A percentile compares a stretch with the other conserved stretches of the same genome.
These are phyloP conservation scores for Pinna nobilis DNA, from an alignment of 1,140 invertebrate species.

Conservation along the genomic window DNA sequence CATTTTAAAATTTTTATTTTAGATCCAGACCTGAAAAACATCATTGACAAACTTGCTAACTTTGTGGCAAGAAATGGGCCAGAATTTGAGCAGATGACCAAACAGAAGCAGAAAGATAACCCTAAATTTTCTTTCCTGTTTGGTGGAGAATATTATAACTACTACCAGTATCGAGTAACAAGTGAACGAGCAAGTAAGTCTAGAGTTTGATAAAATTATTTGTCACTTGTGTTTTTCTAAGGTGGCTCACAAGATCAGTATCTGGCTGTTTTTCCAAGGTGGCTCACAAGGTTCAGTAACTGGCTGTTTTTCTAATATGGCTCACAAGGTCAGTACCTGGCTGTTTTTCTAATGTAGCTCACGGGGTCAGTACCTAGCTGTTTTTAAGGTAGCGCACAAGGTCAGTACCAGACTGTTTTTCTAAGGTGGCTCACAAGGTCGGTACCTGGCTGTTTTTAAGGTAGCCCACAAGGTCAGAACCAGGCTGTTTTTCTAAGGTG, in stretches of 20 bases:
- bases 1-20: conserved; percentile 44
- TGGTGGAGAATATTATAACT: conserved; percentile 95
- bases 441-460: background rate
- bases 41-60: conserved; percentile 98
- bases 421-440: background rate
- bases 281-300: too few species aligned
- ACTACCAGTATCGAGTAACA: conserved; percentile 97
- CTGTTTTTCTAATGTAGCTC: too few species aligned
- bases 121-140: conserved; percentile 97
- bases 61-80: conserved; percentile 99
- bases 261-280: background rate
- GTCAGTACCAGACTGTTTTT: too few species aligned
- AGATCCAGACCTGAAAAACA: conserved; percentile 95
- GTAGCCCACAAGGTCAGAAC: too few species aligned
- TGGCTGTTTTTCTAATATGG: too few species aligned
- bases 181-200: conserved; percentile 69
- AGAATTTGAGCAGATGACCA: conserved; percentile 98
- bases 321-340: too few species aligned
- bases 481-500: too few species aligned
- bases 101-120: conserved; percentile 98
- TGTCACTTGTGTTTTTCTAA: background rate
- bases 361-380: too few species aligned
- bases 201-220: background rate
- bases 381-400: too few species aligned
- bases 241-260: background rate